Conservation (phyloP, 64 coral and sea anemone genomes). For the Actinia tenebrosa region DNA sequence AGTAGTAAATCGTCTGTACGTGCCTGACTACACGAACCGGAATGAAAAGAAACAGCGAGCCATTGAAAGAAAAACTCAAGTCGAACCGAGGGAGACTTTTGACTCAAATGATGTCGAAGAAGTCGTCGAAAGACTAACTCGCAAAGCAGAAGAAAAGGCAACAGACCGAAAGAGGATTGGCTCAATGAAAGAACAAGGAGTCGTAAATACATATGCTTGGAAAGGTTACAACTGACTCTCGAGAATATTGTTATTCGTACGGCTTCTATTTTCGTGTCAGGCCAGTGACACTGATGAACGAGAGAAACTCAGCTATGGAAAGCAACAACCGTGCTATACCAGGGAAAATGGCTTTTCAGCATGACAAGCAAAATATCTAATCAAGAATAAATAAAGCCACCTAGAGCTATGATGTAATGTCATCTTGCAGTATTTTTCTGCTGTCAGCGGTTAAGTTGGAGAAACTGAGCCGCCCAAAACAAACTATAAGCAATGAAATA, state of each 20-base stretch:
- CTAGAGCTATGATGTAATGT: too few relatives aligned
- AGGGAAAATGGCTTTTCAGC: too few relatives aligned
- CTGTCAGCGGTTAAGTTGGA: too few relatives aligned
- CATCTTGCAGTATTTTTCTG: too few relatives aligned
- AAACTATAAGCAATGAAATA: too few relatives aligned
- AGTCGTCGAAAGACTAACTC: conserved; percentile 68
- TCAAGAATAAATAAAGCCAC: too few relatives aligned
- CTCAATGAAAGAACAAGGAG: conserved; percentile 75
- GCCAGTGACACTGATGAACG: too few relatives aligned
- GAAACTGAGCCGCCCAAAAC: too few relatives aligned
- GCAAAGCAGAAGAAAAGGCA: conserved; percentile 50
- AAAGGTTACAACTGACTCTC: conserved; percentile 77
- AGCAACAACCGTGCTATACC: too few relatives aligned
- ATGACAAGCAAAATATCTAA: too few relatives aligned
- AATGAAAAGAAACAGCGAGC: conserved; percentile 38
- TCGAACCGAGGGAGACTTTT: conserved; percentile 41
- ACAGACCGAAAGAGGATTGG: conserved; percentile 88
- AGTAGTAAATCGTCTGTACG: conserved; percentile 62
- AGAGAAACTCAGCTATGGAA: too few relatives aligned
- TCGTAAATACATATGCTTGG: conserved; percentile 89
- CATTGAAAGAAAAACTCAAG: conserved; percentile 31
- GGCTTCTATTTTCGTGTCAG: neutral
- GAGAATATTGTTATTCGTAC: neutral
- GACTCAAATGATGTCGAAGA: conserved; percentile 51
- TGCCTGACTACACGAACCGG: conserved; percentile 61